Percentiles rank a stretch among this genome's conserved stretches.
phyloP scores from a whole-genome alignment of 2,888 invertebrate genomes.

The Bembecia ichneumoniformis region DNA sequence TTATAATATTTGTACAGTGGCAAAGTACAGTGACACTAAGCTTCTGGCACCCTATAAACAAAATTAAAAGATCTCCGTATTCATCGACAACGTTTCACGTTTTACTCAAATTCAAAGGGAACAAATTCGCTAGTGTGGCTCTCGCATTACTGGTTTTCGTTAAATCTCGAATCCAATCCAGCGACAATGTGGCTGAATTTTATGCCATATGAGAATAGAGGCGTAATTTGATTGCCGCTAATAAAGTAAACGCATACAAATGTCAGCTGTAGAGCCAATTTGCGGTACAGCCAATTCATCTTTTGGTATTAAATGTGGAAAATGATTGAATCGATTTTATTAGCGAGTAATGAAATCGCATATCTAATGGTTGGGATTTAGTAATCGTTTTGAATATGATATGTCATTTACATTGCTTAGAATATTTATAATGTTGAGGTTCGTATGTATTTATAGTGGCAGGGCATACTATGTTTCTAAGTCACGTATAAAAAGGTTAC shows the following conservation, averaged over 20 bases:
- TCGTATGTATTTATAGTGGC: too few relatives aligned
- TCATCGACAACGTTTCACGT: not conserved
- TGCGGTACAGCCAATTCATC: constrained; percentile 55
- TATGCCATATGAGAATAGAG: constrained; percentile 5
- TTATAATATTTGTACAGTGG: constrained; percentile 35
- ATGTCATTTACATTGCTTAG: not conserved
- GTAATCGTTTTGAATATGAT: constrained; percentile 19
- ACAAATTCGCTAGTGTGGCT: not conserved
- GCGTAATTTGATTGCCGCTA: constrained; percentile 11
- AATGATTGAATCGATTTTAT: constrained; percentile 44
- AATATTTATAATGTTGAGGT: too few relatives aligned
- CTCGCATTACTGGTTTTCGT: not conserved
- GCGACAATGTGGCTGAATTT: not conserved
- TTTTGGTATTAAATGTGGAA: constrained; percentile 34
- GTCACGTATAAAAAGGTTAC: too few relatives aligned
- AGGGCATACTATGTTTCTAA: too few relatives aligned
- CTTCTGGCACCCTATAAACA: constrained; percentile 18
- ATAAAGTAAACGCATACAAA: constrained; percentile 2
- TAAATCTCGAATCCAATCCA: not conserved
- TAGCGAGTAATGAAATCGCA: constrained; percentile 12
- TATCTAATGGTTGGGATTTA: too few relatives aligned
- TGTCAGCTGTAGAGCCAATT: constrained; percentile 34
- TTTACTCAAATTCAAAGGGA: not conserved
- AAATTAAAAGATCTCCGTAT: not conserved
- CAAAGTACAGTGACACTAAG: constrained; percentile 17